Evolutionary conservation across 2,888 invertebrate genomes (phyloP), one percentile per base, ranked within the genome.

Genomic region (Mesochorus sp.): DNA sequence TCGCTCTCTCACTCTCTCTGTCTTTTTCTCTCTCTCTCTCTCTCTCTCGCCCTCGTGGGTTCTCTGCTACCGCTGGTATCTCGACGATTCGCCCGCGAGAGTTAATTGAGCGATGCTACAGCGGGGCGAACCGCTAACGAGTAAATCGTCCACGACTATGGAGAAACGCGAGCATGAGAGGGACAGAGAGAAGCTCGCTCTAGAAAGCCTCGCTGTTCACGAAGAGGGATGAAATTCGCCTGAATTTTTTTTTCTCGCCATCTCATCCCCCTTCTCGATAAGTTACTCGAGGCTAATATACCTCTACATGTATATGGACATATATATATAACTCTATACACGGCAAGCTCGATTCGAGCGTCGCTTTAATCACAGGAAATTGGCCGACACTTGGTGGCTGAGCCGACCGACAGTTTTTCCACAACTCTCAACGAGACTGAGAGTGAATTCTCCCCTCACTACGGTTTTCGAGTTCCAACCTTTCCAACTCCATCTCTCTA

Each of bases 71-170:
- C n/a, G 31, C 26, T 28, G 47, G 28, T 70, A 70, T 68, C 68
- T 51, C 70, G 44, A 62, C 59, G 51, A 74, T 74, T 53, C 42
- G 70, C 57, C 51, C 39, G 49, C 55, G 17, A 21, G 51, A 84
- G 86, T 88, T 88, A 89, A 90, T 90, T 89, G 89, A 90, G 87
- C 86, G 86, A 85, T 85, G 82, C 82, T 81, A 83, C 8, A n/a
- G n/a, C 82, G 79, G 82, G 84, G 82, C 85, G 84, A 78, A 82
- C 84, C 85, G 84, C 87, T 89, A 89, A 89, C 87, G 88, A 89
- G 90, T 87, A 88, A 88, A 89, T 89, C 84, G 88, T 84, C 86
- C 84, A 86, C 84, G 85, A 85, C 81, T 71, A 80, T 81, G 12
- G 26, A 57, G 24, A 70, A 42, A 64, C 26, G 31, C 39, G 34